phyloP scores from a whole-genome alignment of 1,140 invertebrate species.

The Helicoverpa armigera region DNA sequence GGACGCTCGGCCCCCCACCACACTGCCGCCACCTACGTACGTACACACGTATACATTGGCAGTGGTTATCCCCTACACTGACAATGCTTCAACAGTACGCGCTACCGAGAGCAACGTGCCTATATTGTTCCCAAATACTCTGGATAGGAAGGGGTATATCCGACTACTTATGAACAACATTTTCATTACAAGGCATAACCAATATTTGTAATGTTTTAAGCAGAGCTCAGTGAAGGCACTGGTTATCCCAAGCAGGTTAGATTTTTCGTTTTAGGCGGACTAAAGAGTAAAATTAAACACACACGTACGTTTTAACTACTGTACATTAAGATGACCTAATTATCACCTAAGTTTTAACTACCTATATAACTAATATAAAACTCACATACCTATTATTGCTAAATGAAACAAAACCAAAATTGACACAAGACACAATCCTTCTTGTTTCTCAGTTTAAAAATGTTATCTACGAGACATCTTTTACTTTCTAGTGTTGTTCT shows the following conservation, averaged over 20 bases:
- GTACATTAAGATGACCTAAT: no score
- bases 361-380: background rate
- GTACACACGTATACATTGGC: slow-evolving; percentile 80
- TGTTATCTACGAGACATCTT: no score
- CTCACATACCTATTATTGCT: background rate
- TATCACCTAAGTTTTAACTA: no score
- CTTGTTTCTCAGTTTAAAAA: no score
- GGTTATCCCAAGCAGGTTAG: slow-evolving; percentile 17
- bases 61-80: slow-evolving; percentile 60
- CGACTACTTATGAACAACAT: background rate
- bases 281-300: background rate
- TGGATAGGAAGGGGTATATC: background rate
- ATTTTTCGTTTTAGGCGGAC: background rate
- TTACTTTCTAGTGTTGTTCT: no score
- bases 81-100: slow-evolving; percentile 59
- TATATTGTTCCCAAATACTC: slow-evolving; percentile 17
- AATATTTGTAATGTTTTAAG: background rate
- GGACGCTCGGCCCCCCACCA: slow-evolving; percentile 75
- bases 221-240: background rate
- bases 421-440: no score
- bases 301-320: background rate
- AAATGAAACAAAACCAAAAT: no score
- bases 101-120: slow-evolving; percentile 27
- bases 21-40: slow-evolving; percentile 84
- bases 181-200: background rate